Base-by-base conservation (phyloP, 1,140 invertebrate genomes). In the Adelges cooleyi region DNA sequence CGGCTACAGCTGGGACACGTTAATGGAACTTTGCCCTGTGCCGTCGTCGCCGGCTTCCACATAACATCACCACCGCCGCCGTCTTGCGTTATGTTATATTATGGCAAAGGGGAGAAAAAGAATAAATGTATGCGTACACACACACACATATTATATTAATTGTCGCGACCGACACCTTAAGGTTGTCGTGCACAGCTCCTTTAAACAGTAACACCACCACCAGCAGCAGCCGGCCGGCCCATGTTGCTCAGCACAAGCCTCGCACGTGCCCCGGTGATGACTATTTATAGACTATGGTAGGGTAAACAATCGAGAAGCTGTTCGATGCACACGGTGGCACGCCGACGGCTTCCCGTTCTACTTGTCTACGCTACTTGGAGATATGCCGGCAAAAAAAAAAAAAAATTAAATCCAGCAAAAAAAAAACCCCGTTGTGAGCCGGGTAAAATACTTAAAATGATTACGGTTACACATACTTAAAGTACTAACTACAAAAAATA, bases 1-100 rank as follows among this genome's bases (percentile, higher is more conserved):
- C 53, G 53, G 40, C 38, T 10, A 40, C 54, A 59, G 54, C 54
- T 59, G 54, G 54, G 54, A 59, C 40, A 20, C 54, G 54, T 59
- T 59, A 59, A 59, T 46, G 54, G 54, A 59, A 23, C 54, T 59
- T 59, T 59, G 42, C 42, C 40, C 42, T 27, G 54, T 11, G 54
- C 38, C 22, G 20, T 17, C 10, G 22, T 56, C 15, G 38, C 18
- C 18, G 51, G 33, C 51, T 38, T 53, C 20, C 23, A 56, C n/a
- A n/a, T n/a, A n/a, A n/a, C n/a, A n/a, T n/a, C n/a, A 11, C 11
- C 29, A 11, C 29, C 5, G 29, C 29, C 29, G 29, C 29, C 5
- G 29, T 33, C 29, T 33, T 33, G 11, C 29, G 29, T 33, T n/a
- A n/a, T n/a, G n/a, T n/a, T n/a, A n/a, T n/a, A n/a, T n/a, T n/a